Conservation (phyloP, 2,888 invertebrate species). For the Diadegma fenestrale region DNA sequence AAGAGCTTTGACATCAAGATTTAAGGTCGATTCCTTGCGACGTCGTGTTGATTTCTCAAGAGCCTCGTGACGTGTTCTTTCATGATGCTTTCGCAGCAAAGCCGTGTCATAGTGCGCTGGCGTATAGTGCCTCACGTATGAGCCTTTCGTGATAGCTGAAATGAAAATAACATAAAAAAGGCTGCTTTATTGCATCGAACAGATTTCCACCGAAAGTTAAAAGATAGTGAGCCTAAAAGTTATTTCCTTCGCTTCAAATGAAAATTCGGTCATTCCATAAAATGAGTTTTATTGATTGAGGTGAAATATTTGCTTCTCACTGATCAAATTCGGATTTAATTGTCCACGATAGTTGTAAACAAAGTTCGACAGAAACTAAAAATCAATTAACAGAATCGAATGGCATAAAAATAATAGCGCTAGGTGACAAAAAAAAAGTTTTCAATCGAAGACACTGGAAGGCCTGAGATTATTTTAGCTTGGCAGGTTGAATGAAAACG, state of each 20-base stretch:
- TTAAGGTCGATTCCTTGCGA: slow-evolving; percentile 71
- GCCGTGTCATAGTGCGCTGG: slow-evolving; percentile 76
- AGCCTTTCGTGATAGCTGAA: slow-evolving; percentile 76
- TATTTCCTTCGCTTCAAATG: not conserved
- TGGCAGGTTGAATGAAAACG: not conserved
- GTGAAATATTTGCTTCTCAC: too few species aligned
- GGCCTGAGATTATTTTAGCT: too few species aligned
- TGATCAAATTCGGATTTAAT: too few species aligned
- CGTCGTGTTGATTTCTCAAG: slow-evolving; percentile 68
- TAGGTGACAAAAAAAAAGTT: too few species aligned
- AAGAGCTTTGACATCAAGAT: slow-evolving; percentile 76
- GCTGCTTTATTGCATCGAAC: not conserved
- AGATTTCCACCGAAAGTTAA: not conserved
- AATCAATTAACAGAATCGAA: too few species aligned
- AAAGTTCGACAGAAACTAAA: too few species aligned
- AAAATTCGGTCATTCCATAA: not conserved
- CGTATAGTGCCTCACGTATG: slow-evolving; percentile 76
- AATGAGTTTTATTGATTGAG: not conserved
- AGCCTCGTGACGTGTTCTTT: slow-evolving; percentile 75
- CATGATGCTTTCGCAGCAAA: slow-evolving; percentile 74
- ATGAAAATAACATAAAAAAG: slow-evolving; percentile 34
- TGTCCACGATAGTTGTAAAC: too few species aligned
- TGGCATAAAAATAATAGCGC: too few species aligned
- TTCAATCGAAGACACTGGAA: too few species aligned
- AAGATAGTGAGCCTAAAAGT: not conserved